Base-by-base conservation (phyloP, 2,888 invertebrate genomes). In the Hoplodrina blanda region DNA sequence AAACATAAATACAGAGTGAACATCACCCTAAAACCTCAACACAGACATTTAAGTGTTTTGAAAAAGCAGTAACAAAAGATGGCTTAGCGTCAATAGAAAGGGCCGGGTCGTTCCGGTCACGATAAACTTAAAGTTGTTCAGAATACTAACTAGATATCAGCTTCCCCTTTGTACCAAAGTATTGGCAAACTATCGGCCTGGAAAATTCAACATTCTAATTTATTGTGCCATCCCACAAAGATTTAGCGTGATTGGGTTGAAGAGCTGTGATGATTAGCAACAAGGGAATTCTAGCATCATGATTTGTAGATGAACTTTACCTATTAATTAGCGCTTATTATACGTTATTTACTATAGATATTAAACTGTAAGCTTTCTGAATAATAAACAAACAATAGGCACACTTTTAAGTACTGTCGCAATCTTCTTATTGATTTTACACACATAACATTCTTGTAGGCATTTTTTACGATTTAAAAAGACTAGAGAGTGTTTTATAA, bases 131-230 rank as follows among this genome's bases (percentile, higher is more conserved):
- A 63, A 15, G 6, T 52, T 60, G 46, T 49, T 73, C 54, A 15
- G 63, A 73, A 73, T 63, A 49, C 20, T 15, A 73, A 63, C 41
- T 41, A 62, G 10, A n/a, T 41, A 4, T 19, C 33, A 17, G 25
- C 5, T 54, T 49, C 8, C 1, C 4, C 1, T 53, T 37, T 46
- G 19, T 19, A 46, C 1, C 33, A 25, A 49, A 8, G 53, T 25
- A 15, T 63, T 30, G 50, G 10, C 13, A 33, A 30, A 33, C 19
- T 5, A 15, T 37, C 33, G n/a, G 4, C 8, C 17, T 20, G 3
- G 30, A 46, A 17, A 13, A 50, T 20, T 0, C 11, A 11, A 17
- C 0, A 46, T 46, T 46, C 46, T 4, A 17, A 50, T 50, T 19
- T 19, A 20, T 11, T 20, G 50, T 19, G 10, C 11, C 19, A 19